A percentile compares a stretch with the other conserved stretches of the same genome.
These are phyloP conservation scores for Ectropis crepuscularia DNA, from an alignment of 2,888 invertebrate genomes.

Conservation along the genomic window DNA sequence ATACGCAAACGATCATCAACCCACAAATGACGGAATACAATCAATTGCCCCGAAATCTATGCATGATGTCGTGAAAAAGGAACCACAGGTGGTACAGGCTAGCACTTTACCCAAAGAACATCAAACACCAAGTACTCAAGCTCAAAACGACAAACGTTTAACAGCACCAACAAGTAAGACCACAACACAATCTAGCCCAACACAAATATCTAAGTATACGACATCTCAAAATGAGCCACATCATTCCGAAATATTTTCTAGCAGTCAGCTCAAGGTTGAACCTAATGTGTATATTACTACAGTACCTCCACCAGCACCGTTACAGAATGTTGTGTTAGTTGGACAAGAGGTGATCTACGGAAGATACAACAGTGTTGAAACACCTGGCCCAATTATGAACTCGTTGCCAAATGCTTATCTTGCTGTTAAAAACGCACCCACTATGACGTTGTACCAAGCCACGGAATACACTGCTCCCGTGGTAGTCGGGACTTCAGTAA, in stretches of 20 bases:
- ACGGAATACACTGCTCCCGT: slow-evolving; percentile 57
- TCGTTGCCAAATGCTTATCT: slow-evolving; percentile 47
- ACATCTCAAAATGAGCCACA: slow-evolving; percentile 12
- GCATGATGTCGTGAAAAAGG: slow-evolving; percentile 15
- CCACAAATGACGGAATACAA: slow-evolving; percentile 11
- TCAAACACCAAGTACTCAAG: slow-evolving; percentile 12
- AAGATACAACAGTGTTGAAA: slow-evolving; percentile 51
- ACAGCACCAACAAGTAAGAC: slow-evolving; percentile 15
- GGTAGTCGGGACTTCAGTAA: slow-evolving; percentile 54
- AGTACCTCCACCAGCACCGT: slow-evolving; percentile 48
- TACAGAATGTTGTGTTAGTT: slow-evolving; percentile 62
- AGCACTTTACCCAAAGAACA: slow-evolving; percentile 3
- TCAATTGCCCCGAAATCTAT: slow-evolving; percentile 7
- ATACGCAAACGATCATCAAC: slow-evolving; percentile 7
- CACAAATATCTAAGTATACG: slow-evolving; percentile 10
- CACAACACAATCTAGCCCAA: background rate
- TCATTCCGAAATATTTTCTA: slow-evolving; percentile 17
- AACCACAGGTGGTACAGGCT: background rate
- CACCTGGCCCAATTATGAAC: slow-evolving; percentile 39
- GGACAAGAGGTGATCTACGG: slow-evolving; percentile 61
- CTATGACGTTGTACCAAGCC: slow-evolving; percentile 57
- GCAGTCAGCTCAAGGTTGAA: slow-evolving; percentile 33
- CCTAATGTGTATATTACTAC: slow-evolving; percentile 49
- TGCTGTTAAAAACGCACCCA: slow-evolving; percentile 51
- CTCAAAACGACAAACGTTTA: background rate